phyloP scores from a whole-genome alignment of 2,113 vertebrate species.

The Cyprinodon brontotheroides region DNA sequence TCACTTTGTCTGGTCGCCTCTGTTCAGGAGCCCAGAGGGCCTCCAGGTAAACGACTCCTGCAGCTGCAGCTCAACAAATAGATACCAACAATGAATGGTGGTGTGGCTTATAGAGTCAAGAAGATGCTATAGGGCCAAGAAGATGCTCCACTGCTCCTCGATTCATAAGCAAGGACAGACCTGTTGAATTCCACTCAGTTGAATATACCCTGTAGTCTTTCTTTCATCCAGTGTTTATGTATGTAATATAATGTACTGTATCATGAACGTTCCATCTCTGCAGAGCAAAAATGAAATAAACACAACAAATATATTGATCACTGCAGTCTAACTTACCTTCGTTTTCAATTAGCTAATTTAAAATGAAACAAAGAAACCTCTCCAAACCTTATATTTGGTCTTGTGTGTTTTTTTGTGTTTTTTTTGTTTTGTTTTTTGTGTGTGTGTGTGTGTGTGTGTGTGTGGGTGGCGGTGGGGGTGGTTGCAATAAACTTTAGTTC shows the following conservation, averaged over 20 bases:
- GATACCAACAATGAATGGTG: constrained; percentile 24
- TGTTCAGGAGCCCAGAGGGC: constrained; percentile 23
- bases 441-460: no score
- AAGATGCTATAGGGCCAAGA: no score
- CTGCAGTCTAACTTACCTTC: not conserved
- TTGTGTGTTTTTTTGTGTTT: not conserved
- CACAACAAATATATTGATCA: constrained; percentile 2
- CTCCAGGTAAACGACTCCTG: constrained; percentile 48
- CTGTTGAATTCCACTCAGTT: constrained; percentile 29
- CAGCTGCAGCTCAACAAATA: constrained; percentile 34
- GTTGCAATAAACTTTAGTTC: not conserved
- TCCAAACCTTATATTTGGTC: not conserved
- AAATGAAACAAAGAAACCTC: no score
- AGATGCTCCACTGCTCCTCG: constrained; percentile 33
- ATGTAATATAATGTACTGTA: not conserved
- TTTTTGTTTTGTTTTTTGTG: no score
- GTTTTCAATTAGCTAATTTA: not conserved
- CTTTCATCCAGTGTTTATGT: not conserved
- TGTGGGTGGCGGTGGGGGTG: no score
- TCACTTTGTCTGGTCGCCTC: constrained; percentile 12
- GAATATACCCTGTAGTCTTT: not conserved
- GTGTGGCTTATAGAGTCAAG: constrained; percentile 50
- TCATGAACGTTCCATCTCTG: constrained; percentile 20
- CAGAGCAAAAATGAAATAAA: constrained; percentile 2
- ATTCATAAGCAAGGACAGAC: constrained; percentile 50